Conservation (phyloP, 1,140 invertebrate genomes). For the Delia radicum region DNA sequence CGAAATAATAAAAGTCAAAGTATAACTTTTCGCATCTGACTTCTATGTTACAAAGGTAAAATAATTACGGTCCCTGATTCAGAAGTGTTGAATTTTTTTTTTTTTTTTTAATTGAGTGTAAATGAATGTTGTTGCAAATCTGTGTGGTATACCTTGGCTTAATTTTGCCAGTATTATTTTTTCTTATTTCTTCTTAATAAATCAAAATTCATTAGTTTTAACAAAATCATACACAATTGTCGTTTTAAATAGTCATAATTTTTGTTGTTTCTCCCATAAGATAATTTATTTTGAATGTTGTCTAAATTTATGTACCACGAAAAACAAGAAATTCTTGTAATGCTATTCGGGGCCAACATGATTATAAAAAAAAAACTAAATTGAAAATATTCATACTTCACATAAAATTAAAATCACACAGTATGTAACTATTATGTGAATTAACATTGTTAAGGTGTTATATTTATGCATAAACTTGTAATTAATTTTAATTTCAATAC, state of each 20-base stretch:
- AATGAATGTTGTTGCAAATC: neutral
- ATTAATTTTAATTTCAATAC: too few relatives aligned
- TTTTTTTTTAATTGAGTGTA: too few relatives aligned
- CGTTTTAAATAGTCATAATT: neutral
- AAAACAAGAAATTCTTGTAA: neutral
- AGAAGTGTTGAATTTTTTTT: too few relatives aligned
- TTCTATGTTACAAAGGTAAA: too few relatives aligned
- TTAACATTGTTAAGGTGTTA: too few relatives aligned
- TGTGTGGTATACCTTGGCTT: neutral
- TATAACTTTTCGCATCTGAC: too few relatives aligned
- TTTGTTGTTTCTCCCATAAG: neutral
- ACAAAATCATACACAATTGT: neutral
- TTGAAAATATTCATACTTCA: too few relatives aligned
- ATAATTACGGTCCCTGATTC: too few relatives aligned
- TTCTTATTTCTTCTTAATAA: neutral
- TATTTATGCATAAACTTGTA: too few relatives aligned
- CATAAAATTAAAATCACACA: too few relatives aligned
- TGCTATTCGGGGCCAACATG: neutral
- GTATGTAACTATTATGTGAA: too few relatives aligned
- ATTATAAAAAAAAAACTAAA: neutral
- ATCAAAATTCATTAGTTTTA: neutral
- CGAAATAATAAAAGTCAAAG: too few relatives aligned
- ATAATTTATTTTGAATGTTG: neutral
- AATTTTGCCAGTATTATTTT: neutral
- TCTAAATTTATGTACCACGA: neutral